A percentile compares a stretch with the other conserved stretches of the same genome.
Evolutionary conservation across 2,797 vertebrate genomes (phyloP).

Genomic region (Poeciliopsis presidionis): DNA sequence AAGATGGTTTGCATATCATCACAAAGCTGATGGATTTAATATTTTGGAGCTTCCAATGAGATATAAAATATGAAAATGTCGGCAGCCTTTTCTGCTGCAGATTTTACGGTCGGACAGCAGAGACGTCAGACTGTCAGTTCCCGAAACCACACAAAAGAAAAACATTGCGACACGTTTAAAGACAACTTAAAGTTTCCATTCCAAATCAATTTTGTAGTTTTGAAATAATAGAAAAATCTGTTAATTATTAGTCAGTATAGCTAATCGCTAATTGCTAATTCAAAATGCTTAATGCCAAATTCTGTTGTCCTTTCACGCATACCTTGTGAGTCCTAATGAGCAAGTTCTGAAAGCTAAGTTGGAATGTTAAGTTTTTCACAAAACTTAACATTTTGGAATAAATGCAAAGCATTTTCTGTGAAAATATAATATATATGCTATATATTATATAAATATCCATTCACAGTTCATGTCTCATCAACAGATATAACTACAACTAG

Average conservation of each 20-base stretch:
- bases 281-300: not conserved
- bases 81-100: not conserved
- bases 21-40: not conserved
- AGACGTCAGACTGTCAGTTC: too few species aligned
- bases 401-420: not conserved
- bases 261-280: not conserved
- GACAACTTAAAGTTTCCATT: not conserved
- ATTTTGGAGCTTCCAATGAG: not conserved
- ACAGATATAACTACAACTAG: not conserved
- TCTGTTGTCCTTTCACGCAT: not conserved
- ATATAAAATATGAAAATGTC: not conserved
- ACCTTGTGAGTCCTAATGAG: not conserved
- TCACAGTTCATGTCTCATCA: not conserved
- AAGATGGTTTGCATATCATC: not conserved
- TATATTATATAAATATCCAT: not conserved
- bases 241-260: not conserved
- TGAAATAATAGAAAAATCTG: not conserved
- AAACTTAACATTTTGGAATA: not conserved
- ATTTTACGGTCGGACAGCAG: too few species aligned
- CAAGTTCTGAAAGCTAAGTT: not conserved
- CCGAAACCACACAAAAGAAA: not conserved
- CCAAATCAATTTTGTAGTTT: not conserved
- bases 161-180: not conserved
- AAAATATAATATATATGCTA: not conserved
- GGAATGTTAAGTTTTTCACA: not conserved